A percentile compares a stretch with the other conserved stretches of the same genome.
Conservation (phyloP, 2,797 vertebrate genomes). For the Sternarchorhynchus goeldii region DNA sequence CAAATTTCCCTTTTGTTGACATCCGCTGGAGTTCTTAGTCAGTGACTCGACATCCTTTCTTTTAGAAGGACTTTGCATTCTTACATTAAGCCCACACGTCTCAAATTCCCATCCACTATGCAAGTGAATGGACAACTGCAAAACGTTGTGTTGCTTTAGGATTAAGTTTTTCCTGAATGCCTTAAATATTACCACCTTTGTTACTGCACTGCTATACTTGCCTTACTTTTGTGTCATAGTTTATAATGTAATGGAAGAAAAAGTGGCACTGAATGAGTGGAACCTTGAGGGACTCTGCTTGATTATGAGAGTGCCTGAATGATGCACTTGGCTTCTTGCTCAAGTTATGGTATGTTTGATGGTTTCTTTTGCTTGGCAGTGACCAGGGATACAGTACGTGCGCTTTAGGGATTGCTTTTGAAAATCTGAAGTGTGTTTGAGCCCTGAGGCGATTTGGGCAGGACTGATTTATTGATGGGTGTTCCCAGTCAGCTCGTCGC, state of each 20-base stretch:
- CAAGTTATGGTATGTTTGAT: slow-evolving; percentile 13
- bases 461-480: slow-evolving; percentile 39
- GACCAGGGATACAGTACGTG: background rate
- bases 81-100: slow-evolving; percentile 36
- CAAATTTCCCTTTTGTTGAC: background rate
- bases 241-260: too few relatives aligned
- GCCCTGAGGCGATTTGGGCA: slow-evolving; percentile 15
- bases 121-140: background rate
- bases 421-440: slow-evolving; percentile 19
- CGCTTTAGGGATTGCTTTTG: slow-evolving; percentile 29
- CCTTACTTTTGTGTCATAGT: too few relatives aligned
- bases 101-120: slow-evolving; percentile 34
- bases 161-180: too few relatives aligned
- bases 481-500: slow-evolving; percentile 32
- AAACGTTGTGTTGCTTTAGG: background rate
- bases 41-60: slow-evolving; percentile 31
- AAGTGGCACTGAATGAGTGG: too few relatives aligned
- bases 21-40: slow-evolving; percentile 31
- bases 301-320: background rate
- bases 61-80: slow-evolving; percentile 8
- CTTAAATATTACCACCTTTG: too few relatives aligned
- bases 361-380: background rate
- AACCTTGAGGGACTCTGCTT: too few relatives aligned
- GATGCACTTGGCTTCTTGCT: background rate
- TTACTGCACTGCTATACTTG: too few relatives aligned